A percentile compares a stretch with the other conserved stretches of the same genome.
Evolutionary conservation across 2,113 vertebrate genomes (phyloP).

Genomic region (human): DNA sequence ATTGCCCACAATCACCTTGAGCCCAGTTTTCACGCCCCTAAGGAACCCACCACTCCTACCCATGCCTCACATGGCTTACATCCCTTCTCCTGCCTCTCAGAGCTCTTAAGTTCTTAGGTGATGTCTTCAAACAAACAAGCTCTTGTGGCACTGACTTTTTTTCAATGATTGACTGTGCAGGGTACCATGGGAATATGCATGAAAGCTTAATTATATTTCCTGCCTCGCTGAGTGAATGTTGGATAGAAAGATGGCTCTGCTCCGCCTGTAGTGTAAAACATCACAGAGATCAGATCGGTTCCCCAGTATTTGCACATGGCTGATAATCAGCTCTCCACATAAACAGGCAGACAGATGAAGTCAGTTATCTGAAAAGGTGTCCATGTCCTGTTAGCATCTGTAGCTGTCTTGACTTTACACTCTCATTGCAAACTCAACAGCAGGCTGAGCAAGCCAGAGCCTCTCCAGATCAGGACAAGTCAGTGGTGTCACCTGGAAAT

Average conservation of each 20-base stretch:
- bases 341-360: slow-evolving; percentile 81
- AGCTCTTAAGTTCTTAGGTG: not conserved
- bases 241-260: slow-evolving; percentile 70
- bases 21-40: not conserved
- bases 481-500: not conserved
- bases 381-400: slow-evolving; percentile 67
- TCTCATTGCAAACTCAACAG: not conserved
- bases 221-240: not conserved
- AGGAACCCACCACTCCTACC: not conserved
- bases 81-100: not conserved
- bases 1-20: not conserved
- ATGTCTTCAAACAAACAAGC: not conserved
- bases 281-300: slow-evolving; percentile 79
- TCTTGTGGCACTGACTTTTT: not conserved
- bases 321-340: slow-evolving; percentile 82
- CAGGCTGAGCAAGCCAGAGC: not conserved
- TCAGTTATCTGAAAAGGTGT: slow-evolving; percentile 82
- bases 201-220: slow-evolving; percentile 66
- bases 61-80: not conserved
- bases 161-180: slow-evolving; percentile 34
- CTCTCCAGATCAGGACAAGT: not conserved
- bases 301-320: slow-evolving; percentile 76
- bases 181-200: slow-evolving; percentile 8
- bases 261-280: slow-evolving; percentile 80
- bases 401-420: slow-evolving; percentile 57